Evolutionary conservation across 2,888 invertebrate genomes (phyloP).

Genomic region (Napeogenes inachia): DNA sequence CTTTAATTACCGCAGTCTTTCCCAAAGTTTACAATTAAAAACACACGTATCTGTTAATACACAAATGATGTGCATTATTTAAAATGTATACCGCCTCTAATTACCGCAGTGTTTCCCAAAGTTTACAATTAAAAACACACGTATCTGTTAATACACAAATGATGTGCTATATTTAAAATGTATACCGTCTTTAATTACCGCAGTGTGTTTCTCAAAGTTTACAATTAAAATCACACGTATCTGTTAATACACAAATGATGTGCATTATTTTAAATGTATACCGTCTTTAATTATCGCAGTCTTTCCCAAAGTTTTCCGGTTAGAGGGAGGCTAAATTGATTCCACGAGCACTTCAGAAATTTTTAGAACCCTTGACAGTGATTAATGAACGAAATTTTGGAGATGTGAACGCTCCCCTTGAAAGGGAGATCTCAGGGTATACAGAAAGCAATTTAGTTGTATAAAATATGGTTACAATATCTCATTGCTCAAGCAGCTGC

Average conservation of each 20-base stretch:
- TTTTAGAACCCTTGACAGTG: constrained; percentile 73
- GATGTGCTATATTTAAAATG: constrained; percentile 47
- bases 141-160: constrained; percentile 34
- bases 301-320: constrained; percentile 57
- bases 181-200: constrained; percentile 70
- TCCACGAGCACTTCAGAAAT: constrained; percentile 67
- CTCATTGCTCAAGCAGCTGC: constrained; percentile 55
- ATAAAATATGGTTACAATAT: constrained; percentile 54
- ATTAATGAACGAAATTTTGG: constrained; percentile 73
- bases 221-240: constrained; percentile 27
- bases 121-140: constrained; percentile 37
- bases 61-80: constrained; percentile 35
- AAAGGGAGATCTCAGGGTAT: constrained; percentile 33
- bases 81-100: constrained; percentile 68
- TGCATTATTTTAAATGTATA: constrained; percentile 55
- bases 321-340: constrained; percentile 70
- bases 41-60: constrained; percentile 35
- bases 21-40: constrained; percentile 45
- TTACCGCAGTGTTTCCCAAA: constrained; percentile 56
- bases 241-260: constrained; percentile 32
- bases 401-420: constrained; percentile 51
- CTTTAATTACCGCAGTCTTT: constrained; percentile 62
- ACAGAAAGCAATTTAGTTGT: constrained; percentile 50
- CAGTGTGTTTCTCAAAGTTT: constrained; percentile 51
- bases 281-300: constrained; percentile 66